Evolutionary conservation across 2,797 vertebrate genomes (phyloP).

Genomic region (Etheostoma nigrum): DNA sequence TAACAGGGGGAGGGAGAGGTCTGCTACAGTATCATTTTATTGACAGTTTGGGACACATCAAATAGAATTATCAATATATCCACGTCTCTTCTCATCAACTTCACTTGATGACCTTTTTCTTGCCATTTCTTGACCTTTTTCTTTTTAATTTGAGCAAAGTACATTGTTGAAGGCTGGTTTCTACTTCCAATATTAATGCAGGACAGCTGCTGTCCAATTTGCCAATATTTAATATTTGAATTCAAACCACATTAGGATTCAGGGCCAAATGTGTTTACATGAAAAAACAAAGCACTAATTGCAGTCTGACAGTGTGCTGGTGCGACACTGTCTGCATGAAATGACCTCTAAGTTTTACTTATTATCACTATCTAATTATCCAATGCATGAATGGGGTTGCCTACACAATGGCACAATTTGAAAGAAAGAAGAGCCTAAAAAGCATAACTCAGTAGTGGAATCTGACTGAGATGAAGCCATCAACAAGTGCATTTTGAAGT

Average conservation of each 20-base stretch:
- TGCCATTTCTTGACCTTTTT: too few relatives aligned
- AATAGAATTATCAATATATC: constrained; percentile 26
- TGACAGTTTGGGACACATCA: constrained; percentile 1
- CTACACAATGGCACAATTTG: background rate
- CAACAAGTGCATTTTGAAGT: background rate
- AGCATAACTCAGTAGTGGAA: background rate
- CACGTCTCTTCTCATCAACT: constrained; percentile 16
- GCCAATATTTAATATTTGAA: background rate
- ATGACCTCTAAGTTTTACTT: background rate
- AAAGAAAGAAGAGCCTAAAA: background rate
- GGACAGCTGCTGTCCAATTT: background rate
- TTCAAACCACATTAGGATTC: background rate
- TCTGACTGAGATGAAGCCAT: background rate
- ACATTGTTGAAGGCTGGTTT: background rate
- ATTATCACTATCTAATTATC: background rate
- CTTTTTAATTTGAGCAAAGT: background rate
- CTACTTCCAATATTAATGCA: background rate
- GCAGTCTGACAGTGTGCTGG: background rate
- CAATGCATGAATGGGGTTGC: background rate
- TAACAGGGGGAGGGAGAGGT: background rate
- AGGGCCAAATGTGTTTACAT: background rate
- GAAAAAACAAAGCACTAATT: background rate
- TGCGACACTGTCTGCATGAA: background rate
- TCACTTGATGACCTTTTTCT: constrained; percentile 9
- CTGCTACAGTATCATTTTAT: constrained; percentile 5